Base-by-base conservation (phyloP, 2,113 vertebrate species). In the Canis aureus region DNA sequence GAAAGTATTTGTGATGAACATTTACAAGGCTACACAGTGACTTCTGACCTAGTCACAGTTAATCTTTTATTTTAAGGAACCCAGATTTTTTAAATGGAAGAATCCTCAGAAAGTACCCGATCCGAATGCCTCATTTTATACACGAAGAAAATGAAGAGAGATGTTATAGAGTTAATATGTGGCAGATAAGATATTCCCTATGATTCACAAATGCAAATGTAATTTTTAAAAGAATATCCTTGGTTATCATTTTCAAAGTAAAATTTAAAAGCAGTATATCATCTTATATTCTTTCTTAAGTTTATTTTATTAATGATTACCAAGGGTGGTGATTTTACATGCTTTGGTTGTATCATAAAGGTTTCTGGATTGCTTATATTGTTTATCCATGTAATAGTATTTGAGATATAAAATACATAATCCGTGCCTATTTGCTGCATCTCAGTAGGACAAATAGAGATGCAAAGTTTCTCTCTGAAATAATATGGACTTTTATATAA, bases 211-310 rank as follows among this genome's bases (percentile, higher is more conserved):
- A 43, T 64, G 71, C 3, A 32, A 73, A 43, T 2, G 0, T n/a
- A 76, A 94, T 55, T 95, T 43, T 96, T 94, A 55, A 38, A 94
- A 84, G 59, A 88, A 82, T 35, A 73, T 11, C 15, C 4, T 29
- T 76, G 86, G 11, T 51, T 83, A 55, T 73, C 29, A 78, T 62
- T 69, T 97, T 79, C 38, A 69, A 89, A 74, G 69, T 92, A 73
- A 83, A 90, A 23, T 27, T 67, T 92, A 38, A 66, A 82, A 87
- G 81, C 10, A 32, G 15, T 8, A 27, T 27, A 60, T 51, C 27
- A 80, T 10, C 2, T 89, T 67, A 27, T 10, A 32, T 93, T 66
- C 43, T 8, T 94, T 90, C 51, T 67, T 71, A 35, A 81, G 10
- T 38, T 2, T 74, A 59, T 64, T 91, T 73, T 66, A 67, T 76